Base-by-base conservation (phyloP, 35 echinoderm and acorn worm genomes). In the Chiridota heheva region DNA sequence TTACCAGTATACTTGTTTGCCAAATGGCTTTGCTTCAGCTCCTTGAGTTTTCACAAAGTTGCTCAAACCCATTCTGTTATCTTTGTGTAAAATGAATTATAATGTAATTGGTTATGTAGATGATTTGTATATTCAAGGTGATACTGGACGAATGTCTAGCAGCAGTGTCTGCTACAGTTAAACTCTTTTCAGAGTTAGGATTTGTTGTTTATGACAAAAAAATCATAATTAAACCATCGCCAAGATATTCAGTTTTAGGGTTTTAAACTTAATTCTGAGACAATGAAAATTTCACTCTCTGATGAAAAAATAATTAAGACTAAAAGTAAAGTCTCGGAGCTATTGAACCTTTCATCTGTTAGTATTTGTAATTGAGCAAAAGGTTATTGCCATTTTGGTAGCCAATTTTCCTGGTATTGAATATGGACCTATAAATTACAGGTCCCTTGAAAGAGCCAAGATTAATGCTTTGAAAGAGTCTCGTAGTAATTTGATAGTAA, bases 401-500 rank as follows among this genome's bases (percentile, higher is more conserved):
- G 64, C 81, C 38, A 71, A 56, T 59, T 71, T 84, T 36, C 65
- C 44, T 17, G 81, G 44, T 24, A 36, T 57, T 40, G 45, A 84
- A 72, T 71, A 84, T 70, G 81, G 81, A n/a, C 66, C 66, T 51
- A 20, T 84, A 37, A 40, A 33, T 29, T 84, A 84, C 46, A 2
- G 53, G 33, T 70, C 65, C 40, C 45, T 84, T 56, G 81, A 84
- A 84, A 84, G 28, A 42, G 81, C 18, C 31, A 82, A 82, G 70
- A 69, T 69, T 27, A 4, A 15, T 67, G 80, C 62, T 30, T n/a
- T 85, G 33, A 82, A 70, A 56, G 30, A n/a, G 42, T 32, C 60
- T 20, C 37, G 55, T 44, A 64, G 80, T 40, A 49, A 53, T 53
- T 82, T 82, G 41, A 36, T 64, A 40, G 5, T 26, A 39, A 69